Base-by-base conservation (phyloP, 2,797 vertebrate genomes). In the Zalophus californianus region DNA sequence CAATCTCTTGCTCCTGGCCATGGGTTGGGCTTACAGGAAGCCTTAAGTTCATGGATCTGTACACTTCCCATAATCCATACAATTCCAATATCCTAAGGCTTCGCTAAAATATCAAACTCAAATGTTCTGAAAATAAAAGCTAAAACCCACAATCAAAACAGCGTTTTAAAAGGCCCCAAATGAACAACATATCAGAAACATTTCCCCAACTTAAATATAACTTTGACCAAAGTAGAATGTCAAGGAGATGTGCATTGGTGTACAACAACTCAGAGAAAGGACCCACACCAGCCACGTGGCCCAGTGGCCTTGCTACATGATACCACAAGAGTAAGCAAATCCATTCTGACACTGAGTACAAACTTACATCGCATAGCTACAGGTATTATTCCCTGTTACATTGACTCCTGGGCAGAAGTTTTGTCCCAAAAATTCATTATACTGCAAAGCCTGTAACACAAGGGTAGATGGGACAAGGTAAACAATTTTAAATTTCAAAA, bases 391-490 rank as follows among this genome's bases (percentile, higher is more conserved):
- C 38, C 0, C 41, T 21, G 96, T 97, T 79, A 3, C 0, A 6
- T 90, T 98, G 4, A 0, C 0, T 32, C 2, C 91, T 15, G 72
- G 18, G 20, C 98, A 99, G n/a, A 99, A 99, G 32, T 97, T 85
- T 83, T 97, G 97, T 20, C 96, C 98, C 44, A 72, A 54, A 96
- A 99, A 99, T 97, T 99, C 99, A 93, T 99, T 99, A 97, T 99
- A 98, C 96, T 99, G 97, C 97, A 99, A 98, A 95, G 99, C 99
- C 99, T 99, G 95, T 96, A n/a, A 97, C 2, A 90, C 56, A 91
- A 32, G 5, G 1, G 7, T 4, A 8, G 41, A 3, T 1, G 9
- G 13, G 32, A 25, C 32, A 80, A 80, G 14, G 15, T 32, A 79
- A 95, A 50, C 1, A 27, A 27, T 60, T 68, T 86, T 32, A 62